Evolutionary conservation across 1,140 invertebrate species (phyloP), one percentile per base, ranked within the genome.

Genomic region (Scylla paramamosain): DNA sequence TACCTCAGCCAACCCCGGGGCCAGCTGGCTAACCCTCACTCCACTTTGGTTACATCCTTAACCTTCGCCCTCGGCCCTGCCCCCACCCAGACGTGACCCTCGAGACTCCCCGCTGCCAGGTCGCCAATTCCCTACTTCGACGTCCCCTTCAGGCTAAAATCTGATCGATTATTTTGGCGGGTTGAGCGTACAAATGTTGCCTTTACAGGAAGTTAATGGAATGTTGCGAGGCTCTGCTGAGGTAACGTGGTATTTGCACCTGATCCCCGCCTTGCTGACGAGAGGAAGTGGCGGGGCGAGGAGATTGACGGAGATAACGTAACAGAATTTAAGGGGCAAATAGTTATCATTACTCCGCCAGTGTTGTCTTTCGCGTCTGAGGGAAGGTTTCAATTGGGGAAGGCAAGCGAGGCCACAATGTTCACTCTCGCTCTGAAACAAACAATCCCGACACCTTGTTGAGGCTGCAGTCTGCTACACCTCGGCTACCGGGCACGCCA

Each of bases 11-110:
- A 25, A 77, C 20, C 67, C n/a, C 8, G 67, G 67, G 67, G 67
- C 67, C 67, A 77, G 67, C 67, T 77, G 67, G 67, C 25, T 77
- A 12, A 77, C 67, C 67, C 67, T 77, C 67, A 77, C 67, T 20
- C 67, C 67, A 77, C 67, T 77, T 77, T 77, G 67, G 67, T 20
- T 77, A 20, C 67, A 77, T 77, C 67, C 67, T 77, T 77, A 77
- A 77, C 67, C 67, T 77, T 77, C 16, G 67, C 67, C 67, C 67
- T 77, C 67, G 25, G 12, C 10, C 67, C 67, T 77, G 0, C 67
- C 2, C 67, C 67, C 67, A 6, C 67, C 67, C 10, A 59, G 52
- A 59, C 52, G 20, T 77, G 67, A 77, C 67, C 67, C n/a, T 59
- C 52, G 67, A 12, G 67, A 25, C 67, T 20, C 67, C 12, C 67